Conservation (phyloP, 2,113 vertebrate species). For the Trematomus loennbergii region DNA sequence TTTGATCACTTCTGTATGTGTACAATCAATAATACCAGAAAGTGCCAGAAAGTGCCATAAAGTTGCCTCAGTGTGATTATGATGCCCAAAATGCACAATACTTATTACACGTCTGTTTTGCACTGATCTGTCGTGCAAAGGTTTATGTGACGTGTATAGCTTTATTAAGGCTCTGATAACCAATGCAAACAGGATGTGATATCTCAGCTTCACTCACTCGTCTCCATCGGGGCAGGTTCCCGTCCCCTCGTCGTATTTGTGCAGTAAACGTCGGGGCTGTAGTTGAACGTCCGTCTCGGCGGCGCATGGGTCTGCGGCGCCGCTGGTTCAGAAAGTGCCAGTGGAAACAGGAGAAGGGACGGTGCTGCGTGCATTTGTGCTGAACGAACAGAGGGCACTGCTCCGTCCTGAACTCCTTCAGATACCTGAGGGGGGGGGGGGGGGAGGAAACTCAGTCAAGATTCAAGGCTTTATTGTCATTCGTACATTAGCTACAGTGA, state of each 20-base stretch:
- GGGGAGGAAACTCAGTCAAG: background rate
- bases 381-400: constrained; percentile 98
- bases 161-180: no score
- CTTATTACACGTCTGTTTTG: no score
- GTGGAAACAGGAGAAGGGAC: constrained; percentile 98
- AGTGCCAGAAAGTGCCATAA: no score
- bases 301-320: constrained; percentile 94
- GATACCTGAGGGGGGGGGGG: constrained; percentile 88
- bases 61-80: no score
- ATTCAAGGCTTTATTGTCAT: no score
- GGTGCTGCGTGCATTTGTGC: constrained; percentile 97
- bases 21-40: no score
- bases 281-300: constrained; percentile 96
- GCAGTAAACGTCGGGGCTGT: constrained; percentile 98
- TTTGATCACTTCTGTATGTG: no score
- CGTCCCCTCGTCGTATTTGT: constrained; percentile 97
- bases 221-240: constrained; percentile 97
- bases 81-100: no score
- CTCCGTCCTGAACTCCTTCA: constrained; percentile 98
- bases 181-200: background rate
- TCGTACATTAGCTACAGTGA: no score
- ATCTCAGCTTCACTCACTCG: constrained; percentile 87
- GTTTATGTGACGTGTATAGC: background rate
- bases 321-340: constrained; percentile 99
- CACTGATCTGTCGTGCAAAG: no score